phyloP scores from a whole-genome alignment of 2,113 vertebrate species.

The Seriola rivoliana region DNA sequence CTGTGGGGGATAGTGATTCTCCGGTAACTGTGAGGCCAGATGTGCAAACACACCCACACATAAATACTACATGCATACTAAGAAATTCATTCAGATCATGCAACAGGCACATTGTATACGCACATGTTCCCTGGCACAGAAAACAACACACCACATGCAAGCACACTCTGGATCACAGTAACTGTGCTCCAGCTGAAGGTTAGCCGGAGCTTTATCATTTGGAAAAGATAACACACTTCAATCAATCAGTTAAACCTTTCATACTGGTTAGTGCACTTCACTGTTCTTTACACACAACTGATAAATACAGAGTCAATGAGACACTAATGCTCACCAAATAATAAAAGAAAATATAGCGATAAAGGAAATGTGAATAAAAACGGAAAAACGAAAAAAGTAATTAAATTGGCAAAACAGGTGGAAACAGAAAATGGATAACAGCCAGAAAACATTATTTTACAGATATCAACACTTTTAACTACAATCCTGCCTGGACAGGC shows the following conservation, averaged over 20 bases:
- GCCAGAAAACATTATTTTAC: not conserved
- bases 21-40: conserved; percentile 5
- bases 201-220: not conserved
- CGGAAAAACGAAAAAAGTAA: not conserved
- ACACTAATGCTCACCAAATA: not conserved
- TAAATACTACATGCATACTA: not conserved
- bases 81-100: conserved; percentile 11
- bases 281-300: not conserved
- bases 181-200: not conserved
- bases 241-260: not conserved
- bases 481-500: not conserved
- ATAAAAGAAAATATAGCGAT: not conserved
- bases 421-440: not conserved
- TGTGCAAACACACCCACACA: not conserved
- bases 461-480: not conserved
- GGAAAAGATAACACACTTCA: not conserved
- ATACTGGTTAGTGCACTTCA: not conserved
- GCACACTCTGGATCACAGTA: not conserved
- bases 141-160: not conserved
- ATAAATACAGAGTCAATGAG: not conserved
- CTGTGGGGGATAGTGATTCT: not conserved
- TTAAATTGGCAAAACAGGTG: not conserved
- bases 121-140: not conserved
- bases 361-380: not conserved
- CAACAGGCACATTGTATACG: not conserved